Evolutionary conservation across 2,113 vertebrate species (phyloP).

Genomic region (Abramis brama): DNA sequence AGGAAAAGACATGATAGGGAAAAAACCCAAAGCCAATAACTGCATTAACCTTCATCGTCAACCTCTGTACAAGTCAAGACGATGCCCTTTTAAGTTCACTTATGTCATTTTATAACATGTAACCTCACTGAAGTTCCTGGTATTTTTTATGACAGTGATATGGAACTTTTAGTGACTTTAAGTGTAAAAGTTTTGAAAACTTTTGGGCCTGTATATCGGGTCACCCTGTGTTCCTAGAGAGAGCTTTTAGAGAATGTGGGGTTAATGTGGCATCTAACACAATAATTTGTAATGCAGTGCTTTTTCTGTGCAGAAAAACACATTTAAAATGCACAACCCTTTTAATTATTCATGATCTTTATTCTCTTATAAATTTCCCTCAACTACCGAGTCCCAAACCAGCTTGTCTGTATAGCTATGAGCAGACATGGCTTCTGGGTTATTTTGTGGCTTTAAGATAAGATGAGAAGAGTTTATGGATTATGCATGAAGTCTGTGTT

Average conservation of each 20-base stretch:
- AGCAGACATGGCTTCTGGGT: slow-evolving; percentile 32
- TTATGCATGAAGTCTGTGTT: slow-evolving; percentile 36
- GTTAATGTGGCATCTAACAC: neutral
- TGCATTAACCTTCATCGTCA: slow-evolving; percentile 34
- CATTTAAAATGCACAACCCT: neutral
- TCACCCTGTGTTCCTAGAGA: neutral
- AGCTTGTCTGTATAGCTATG: neutral
- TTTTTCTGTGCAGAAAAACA: neutral
- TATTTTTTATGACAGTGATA: neutral
- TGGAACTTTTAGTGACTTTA: neutral
- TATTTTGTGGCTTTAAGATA: slow-evolving; percentile 27
- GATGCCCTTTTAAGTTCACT: slow-evolving; percentile 27
- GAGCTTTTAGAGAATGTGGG: neutral
- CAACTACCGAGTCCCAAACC: neutral
- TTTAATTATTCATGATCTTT: slow-evolving; percentile 37
- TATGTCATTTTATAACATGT: neutral
- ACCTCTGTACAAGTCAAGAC: slow-evolving; percentile 31
- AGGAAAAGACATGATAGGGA: slow-evolving; percentile 23
- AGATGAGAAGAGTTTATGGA: slow-evolving; percentile 21
- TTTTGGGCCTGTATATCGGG: neutral
- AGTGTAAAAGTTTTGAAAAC: neutral
- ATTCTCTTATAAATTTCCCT: slow-evolving; percentile 23
- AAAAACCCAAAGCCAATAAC: slow-evolving; percentile 14
- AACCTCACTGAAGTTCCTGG: neutral
- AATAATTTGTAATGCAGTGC: neutral